Percentiles rank a stretch among this genome's conserved stretches.
Evolutionary conservation across 2,888 invertebrate species (phyloP).

Genomic region (Sisyra terminalis): DNA sequence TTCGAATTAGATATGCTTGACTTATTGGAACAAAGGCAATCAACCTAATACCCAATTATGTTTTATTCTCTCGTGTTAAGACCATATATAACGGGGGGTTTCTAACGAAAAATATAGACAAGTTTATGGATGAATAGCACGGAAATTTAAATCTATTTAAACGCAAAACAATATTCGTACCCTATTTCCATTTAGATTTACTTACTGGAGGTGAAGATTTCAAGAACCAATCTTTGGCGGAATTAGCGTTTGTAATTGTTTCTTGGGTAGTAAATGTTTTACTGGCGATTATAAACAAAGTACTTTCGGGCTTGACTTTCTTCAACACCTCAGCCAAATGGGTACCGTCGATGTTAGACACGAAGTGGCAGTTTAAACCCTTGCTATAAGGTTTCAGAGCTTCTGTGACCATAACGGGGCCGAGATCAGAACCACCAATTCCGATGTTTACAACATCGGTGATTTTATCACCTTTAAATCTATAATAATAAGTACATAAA

Average conservation of each 20-base stretch:
- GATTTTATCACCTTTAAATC: conserved; percentile 82
- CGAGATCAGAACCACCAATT: conserved; percentile 97
- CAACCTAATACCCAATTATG: too few species aligned
- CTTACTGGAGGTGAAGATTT: conserved; percentile 70
- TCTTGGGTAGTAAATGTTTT: conserved; percentile 99
- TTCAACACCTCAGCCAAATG: conserved; percentile 90
- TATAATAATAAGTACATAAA: conserved; percentile 18
- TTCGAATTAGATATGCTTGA: too few species aligned
- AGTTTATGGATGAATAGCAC: too few species aligned
- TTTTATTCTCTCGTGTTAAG: too few species aligned
- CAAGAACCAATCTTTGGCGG: conserved; percentile 94
- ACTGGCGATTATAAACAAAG: conserved; percentile 95
- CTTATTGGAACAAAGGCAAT: too few species aligned
- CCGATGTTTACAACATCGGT: conserved; percentile 98
- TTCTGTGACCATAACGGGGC: conserved; percentile 98
- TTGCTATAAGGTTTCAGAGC: conserved; percentile 82
- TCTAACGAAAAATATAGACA: too few species aligned
- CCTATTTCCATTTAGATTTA: too few species aligned
- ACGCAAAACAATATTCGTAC: neutral
- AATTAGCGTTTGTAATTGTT: conserved; percentile 96
- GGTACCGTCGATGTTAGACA: conserved; percentile 98
- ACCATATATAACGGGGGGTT: too few species aligned
- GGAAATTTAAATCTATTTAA: too few species aligned
- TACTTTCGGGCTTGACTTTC: conserved; percentile 79
- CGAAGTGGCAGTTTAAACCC: conserved; percentile 84